Evolutionary conservation across 2,113 vertebrate species (phyloP).

Genomic region (Columbina picui): DNA sequence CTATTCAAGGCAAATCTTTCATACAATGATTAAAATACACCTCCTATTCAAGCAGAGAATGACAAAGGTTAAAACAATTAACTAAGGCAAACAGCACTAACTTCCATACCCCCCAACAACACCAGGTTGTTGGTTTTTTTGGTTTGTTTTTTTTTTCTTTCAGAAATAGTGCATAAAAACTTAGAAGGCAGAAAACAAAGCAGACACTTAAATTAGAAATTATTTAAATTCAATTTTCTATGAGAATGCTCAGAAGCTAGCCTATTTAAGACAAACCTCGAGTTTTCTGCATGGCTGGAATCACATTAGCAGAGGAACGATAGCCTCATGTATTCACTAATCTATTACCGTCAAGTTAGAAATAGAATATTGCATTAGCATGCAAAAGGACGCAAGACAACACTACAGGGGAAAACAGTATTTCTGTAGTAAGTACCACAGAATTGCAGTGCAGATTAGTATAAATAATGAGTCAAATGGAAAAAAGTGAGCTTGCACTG

Average conservation of each 20-base stretch:
- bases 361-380: slow-evolving; percentile 68
- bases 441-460: not conserved
- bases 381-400: slow-evolving; percentile 37
- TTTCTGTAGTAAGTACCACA: slow-evolving; percentile 4
- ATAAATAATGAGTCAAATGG: slow-evolving; percentile 36
- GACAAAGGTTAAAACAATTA: slow-evolving; percentile 65
- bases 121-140: too few species aligned
- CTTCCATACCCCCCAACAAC: not conserved
- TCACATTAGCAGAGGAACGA: slow-evolving; percentile 51
- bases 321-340: slow-evolving; percentile 25
- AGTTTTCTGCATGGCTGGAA: slow-evolving; percentile 55
- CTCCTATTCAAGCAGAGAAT: slow-evolving; percentile 54
- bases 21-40: slow-evolving; percentile 57
- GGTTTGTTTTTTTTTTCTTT: too few species aligned
- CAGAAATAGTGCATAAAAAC: slow-evolving; percentile 34
- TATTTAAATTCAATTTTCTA: slow-evolving; percentile 69
- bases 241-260: slow-evolving; percentile 53
- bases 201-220: slow-evolving; percentile 57
- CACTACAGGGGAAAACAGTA: not conserved
- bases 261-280: slow-evolving; percentile 48
- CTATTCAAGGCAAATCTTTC: slow-evolving; percentile 61
- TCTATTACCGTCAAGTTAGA: slow-evolving; percentile 64
- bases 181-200: slow-evolving; percentile 60
- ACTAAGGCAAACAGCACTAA: slow-evolving; percentile 8
- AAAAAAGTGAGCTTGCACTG: slow-evolving; percentile 12